Base-by-base conservation (phyloP, 2,797 vertebrate species). In the Sitta carolinensis region DNA sequence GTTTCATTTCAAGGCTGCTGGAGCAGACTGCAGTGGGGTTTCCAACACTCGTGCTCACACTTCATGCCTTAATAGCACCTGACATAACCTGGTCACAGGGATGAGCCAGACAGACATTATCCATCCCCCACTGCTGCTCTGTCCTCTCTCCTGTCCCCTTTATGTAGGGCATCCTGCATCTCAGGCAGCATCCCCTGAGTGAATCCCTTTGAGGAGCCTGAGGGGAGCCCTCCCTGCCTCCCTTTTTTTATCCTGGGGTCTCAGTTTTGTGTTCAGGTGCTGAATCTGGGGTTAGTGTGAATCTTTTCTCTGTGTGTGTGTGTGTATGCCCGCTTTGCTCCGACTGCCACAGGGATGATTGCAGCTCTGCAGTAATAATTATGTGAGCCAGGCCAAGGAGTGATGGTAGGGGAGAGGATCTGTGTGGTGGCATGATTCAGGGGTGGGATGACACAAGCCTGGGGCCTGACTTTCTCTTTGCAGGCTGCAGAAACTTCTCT, bases 61-160 rank as follows among this genome's bases (percentile, higher is more conserved):
- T 76, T 92, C 0, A 0, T 93, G 93, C 82, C 84, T 92, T 96
- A 94, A 96, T 85, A 63, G 50, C 64, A 95, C 89, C 93, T 96
- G 94, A 93, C 95, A 91, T 92, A 96, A 96, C 93, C 91, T 96
- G 95, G 94, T 94, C 75, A 89, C 20, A 67, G 64, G 34, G 94
- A 63, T 0, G 5, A 89, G 36, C 73, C 55, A 92, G 63, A 34
- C 67, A 84, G 34, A 9, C n/a, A 84, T 72, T 66, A 61, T 77
- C 83, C 87, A 89, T 82, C 81, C 89, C 92, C 91, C 84, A 67
- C 70, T 0, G 0, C 50, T 20, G 5, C 51, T 73, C 67, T 43
- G 22, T 73, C 70, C 52, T 40, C 0, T 2, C 69, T 91, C 36
- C 67, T 1, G 1, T 81, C 32, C 48, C 19, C 50, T 75, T 34